Evolutionary conservation across 2,797 vertebrate species (phyloP).

Genomic region (Tapirus indicus): DNA sequence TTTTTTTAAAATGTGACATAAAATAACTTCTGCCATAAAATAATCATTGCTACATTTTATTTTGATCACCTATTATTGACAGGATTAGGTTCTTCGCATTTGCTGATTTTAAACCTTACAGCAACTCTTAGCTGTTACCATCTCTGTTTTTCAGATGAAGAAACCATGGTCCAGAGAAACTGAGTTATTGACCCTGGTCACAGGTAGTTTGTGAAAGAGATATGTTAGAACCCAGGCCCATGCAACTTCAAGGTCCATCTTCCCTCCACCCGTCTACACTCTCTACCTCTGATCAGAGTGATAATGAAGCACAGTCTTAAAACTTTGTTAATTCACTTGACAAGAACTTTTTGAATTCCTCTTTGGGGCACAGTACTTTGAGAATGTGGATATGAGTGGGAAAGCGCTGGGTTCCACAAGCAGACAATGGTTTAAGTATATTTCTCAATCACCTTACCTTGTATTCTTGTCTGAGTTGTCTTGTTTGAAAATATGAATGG

Average conservation of each 20-base stretch:
- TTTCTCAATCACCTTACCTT: background rate
- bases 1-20: background rate
- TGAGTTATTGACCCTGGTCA: background rate
- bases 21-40: background rate
- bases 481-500: background rate
- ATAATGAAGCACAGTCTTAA: background rate
- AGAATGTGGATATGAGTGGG: background rate
- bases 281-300: background rate
- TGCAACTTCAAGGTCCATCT: background rate
- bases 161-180: background rate
- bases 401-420: background rate
- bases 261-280: background rate
- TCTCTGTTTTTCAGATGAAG: background rate
- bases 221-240: background rate
- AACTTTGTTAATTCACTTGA: background rate
- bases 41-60: background rate
- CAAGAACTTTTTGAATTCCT: background rate
- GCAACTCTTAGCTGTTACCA: background rate
- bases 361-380: background rate
- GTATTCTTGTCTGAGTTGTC: background rate
- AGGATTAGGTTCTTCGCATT: background rate
- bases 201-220: background rate
- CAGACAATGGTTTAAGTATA: slow-evolving; percentile 17
- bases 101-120: background rate
- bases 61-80: background rate